Evolutionary conservation across 2,113 vertebrate genomes (phyloP).

Genomic region (Chamaetylas fuelleborni): DNA sequence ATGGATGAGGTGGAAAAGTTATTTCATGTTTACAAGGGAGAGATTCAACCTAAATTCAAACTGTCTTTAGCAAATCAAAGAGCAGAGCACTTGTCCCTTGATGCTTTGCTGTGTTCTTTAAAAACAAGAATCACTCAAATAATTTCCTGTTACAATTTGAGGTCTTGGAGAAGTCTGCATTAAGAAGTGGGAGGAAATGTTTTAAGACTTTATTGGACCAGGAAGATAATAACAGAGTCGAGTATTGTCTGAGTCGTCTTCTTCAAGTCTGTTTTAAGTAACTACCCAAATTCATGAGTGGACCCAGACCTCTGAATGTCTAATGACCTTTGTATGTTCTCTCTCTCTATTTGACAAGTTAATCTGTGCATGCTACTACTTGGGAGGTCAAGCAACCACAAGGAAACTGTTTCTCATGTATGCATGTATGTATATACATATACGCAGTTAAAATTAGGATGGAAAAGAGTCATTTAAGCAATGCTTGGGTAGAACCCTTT

Average conservation of each 20-base stretch:
- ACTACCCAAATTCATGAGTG: not conserved
- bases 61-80: not conserved
- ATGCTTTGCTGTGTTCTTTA: not conserved
- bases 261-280: not conserved
- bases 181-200: conserved; percentile 6
- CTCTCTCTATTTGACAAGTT: not conserved
- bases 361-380: not conserved
- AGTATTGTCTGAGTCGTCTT: not conserved
- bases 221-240: not conserved
- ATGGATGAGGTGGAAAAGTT: not conserved
- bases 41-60: not conserved
- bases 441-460: not conserved
- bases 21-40: not conserved
- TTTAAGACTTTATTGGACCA: not conserved
- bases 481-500: not conserved
- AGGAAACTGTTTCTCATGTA: not conserved
- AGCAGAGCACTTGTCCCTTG: not conserved
- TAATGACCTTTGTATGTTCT: conserved; percentile 18
- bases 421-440: not conserved
- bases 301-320: not conserved
- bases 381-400: not conserved
- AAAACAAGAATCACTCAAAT: conserved; percentile 3
- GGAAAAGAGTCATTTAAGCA: not conserved
- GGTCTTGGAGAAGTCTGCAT: not conserved
- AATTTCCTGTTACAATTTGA: conserved; percentile 37